Conservation (phyloP, 2,113 vertebrate genomes). For the Poecile atricapillus region DNA sequence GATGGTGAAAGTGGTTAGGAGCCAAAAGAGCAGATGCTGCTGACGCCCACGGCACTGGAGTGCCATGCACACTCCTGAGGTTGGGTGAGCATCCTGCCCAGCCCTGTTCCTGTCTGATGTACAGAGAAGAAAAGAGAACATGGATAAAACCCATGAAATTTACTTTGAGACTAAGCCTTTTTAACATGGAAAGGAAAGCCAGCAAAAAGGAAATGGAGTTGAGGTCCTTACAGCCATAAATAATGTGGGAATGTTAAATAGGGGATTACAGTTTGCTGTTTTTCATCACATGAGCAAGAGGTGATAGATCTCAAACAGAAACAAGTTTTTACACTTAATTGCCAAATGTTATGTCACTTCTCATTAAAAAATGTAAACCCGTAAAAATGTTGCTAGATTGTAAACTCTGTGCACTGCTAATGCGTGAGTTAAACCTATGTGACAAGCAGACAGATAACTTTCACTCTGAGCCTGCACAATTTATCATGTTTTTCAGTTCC, state of each 20-base stretch:
- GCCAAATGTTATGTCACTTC: neutral
- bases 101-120: neutral
- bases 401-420: neutral
- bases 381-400: neutral
- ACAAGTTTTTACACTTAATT: neutral
- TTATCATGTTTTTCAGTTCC: neutral
- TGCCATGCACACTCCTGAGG: neutral
- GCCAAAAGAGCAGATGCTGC: neutral
- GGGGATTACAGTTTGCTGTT: neutral
- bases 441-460: neutral
- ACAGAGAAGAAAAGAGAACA: neutral
- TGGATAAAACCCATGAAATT: neutral
- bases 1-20: neutral
- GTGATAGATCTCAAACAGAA: neutral
- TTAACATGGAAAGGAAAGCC: neutral
- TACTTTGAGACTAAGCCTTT: neutral
- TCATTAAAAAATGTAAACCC: neutral
- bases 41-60: neutral
- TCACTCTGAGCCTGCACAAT: neutral
- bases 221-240: neutral
- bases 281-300: neutral
- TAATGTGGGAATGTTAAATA: rapidly evolving
- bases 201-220: neutral
- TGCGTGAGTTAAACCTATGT: neutral
- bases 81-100: neutral